Evolutionary conservation across 2,888 invertebrate genomes (phyloP), one percentile per base, ranked within the genome.

Genomic region (Hemicrepidius hirtus): DNA sequence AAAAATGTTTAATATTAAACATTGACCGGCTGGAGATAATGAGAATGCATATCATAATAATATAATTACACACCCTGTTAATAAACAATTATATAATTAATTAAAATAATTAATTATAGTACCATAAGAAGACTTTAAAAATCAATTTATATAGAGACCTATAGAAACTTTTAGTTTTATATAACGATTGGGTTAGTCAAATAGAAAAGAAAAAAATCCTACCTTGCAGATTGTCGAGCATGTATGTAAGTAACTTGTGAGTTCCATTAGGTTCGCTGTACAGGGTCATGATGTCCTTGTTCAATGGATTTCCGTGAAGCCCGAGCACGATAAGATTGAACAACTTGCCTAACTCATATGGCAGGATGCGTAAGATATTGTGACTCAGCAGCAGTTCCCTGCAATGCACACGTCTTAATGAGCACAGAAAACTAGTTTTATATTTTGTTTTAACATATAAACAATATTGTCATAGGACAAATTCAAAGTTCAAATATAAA

Each of bases 221-320:
- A 97, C 97, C 95, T 92, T 95, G 94, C 87, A 98, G 92, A 89
- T 97, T 97, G 89, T 99, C 98, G 87, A 99, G 91, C 91, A 99
- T 94, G 86, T 94, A 97, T 63, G 96, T 94, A 72, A 99, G 90
- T 86, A 99, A 92, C 90, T 97, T 98, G 83, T 94, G 93, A 53
- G 97, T 97, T 65, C 98, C 98, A 86, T 97, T 97, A 82, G 93
- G 92, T 88, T 98, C 98, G 85, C 94, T 95, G 88, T 97, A 98
- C 78, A 98, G 91, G 76, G 94, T 92, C 87, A 96, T 90, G 87
- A 98, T 94, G 85, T 98, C 98, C 87, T 96, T 96, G 84, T 94
- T 94, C 77, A 99, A 90, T 44, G 98, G 98, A 90, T 99, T 99
- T 21, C 97, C 98, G 84, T 95, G 94, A 80, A 96, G 90, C 84